Evolutionary conservation across 37 sponge, comb jelly and placozoan genomes (phyloP).

Genomic region (Ephydatia muelleri): DNA sequence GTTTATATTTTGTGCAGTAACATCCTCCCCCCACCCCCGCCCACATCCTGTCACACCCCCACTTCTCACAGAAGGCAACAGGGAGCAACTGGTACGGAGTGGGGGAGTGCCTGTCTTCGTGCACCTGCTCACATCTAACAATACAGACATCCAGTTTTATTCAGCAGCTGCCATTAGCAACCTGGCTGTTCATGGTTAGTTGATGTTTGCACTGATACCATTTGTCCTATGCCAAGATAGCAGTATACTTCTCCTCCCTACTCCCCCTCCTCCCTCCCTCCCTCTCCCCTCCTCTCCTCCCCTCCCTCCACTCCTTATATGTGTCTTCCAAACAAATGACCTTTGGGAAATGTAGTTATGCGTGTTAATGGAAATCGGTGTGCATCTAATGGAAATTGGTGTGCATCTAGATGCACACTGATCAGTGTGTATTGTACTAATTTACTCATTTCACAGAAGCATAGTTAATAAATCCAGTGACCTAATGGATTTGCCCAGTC

Average conservation of each 20-base stretch:
- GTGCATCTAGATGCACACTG: too few species aligned
- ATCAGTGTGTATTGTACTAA: too few species aligned
- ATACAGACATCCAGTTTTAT: conserved; percentile 86
- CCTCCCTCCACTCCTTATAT: background rate
- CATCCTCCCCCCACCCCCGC: background rate
- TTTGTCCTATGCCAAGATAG: background rate
- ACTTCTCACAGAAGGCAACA: conserved; percentile 52
- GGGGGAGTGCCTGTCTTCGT: conserved; percentile 76
- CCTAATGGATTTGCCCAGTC: too few species aligned
- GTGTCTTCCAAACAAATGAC: too few species aligned
- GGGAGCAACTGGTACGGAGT: conserved; percentile 54
- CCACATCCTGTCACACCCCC: background rate
- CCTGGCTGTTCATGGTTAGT: conserved; percentile 65
- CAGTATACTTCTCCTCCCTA: background rate
- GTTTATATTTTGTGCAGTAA: background rate
- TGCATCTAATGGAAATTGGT: too few species aligned
- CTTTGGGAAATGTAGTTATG: too few species aligned
- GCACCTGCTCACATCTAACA: conserved; percentile 59
- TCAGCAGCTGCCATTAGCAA: conserved; percentile 90
- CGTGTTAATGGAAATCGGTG: too few species aligned
- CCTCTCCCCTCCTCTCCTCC: background rate
- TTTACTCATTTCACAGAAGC: too few species aligned
- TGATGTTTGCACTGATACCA: background rate
- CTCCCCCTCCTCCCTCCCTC: background rate
- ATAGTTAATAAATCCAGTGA: too few species aligned